Evolutionary conservation across 1,140 invertebrate species (phyloP), one percentile per base, ranked within the genome.

Genomic region (Penaeus indicus): DNA sequence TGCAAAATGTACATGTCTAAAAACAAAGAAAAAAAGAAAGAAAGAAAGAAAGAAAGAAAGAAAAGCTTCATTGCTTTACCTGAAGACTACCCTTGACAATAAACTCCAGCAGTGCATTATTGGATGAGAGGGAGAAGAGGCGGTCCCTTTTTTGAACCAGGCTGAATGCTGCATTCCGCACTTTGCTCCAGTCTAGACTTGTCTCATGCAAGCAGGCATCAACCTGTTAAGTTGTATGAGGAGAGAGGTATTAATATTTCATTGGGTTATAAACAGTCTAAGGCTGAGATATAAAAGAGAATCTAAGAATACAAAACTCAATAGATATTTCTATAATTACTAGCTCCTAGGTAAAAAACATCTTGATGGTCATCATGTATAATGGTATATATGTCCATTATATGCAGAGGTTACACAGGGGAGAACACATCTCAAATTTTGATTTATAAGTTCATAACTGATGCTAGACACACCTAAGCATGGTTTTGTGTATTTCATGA

Each of bases 31-130:
- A 11, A 79, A 42, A 78, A 78, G 10, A 78, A 78, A 19, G 11
- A 38, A 25, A 32, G 22, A 22, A 83, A 4, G 19, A 1, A 32
- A 25, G 19, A 83, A 63, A 13, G 25, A 27, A 82, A 3, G 10
- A 19, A 25, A 61, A 82, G 13, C 32, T 25, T 13, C 11, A 19
- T n/a, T 18, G n/a, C 32, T 95, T 96, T 63, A 99, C 97, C 93
- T 97, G 96, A 0, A 98, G 97, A 16, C 98, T 97, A 21, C 93
- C 98, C 94, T 97, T 96, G 16, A 97, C 93, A 25, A 99, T 93
- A 92, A 99, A 99, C 92, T 99, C 97, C 19, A 99, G 93, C 61
- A 99, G 92, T 0, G 98, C 96, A 94, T 99, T 99, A 92, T 96
- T 99, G 32, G 96, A 96, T 91, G 95, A 96, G 84, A 99, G 93